phyloP scores from a whole-genome alignment of 35 echinoderm and acorn worm genomes.

The Heliocidaris tuberculata region DNA sequence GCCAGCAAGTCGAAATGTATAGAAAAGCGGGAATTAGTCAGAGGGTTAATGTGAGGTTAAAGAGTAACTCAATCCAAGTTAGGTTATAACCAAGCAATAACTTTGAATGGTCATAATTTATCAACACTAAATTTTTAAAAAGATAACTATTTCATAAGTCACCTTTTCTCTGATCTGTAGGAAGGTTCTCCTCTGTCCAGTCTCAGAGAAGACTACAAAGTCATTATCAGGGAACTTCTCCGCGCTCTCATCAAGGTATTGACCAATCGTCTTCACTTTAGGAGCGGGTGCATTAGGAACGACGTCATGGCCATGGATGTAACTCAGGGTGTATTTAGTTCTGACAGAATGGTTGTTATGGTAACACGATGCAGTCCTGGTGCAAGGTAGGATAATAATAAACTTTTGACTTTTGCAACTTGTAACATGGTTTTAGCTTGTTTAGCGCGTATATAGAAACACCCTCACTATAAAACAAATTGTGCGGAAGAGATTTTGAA shows the following conservation, averaged over 20 bases:
- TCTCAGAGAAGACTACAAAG: constrained; percentile 40
- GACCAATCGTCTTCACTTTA: constrained; percentile 45
- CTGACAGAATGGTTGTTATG: not conserved
- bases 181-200: constrained; percentile 42
- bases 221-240: constrained; percentile 51
- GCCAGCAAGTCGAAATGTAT: too few relatives aligned
- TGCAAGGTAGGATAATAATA: too few relatives aligned
- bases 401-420: too few relatives aligned
- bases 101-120: not conserved
- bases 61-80: too few relatives aligned
- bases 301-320: constrained; percentile 59
- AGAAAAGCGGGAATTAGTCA: not conserved
- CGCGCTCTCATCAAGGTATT: constrained; percentile 20
- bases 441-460: too few relatives aligned
- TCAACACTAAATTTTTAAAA: not conserved
- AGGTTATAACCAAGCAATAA: too few relatives aligned
- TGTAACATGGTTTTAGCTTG: too few relatives aligned
- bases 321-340: constrained; percentile 66
- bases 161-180: constrained; percentile 60
- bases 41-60: too few relatives aligned
- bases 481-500: too few relatives aligned
- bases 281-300: constrained; percentile 8
- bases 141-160: not conserved
- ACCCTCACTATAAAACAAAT: too few relatives aligned
- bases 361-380: not conserved